Conservation (phyloP, 2,113 vertebrate species). For the Ochotona curzoniae region DNA sequence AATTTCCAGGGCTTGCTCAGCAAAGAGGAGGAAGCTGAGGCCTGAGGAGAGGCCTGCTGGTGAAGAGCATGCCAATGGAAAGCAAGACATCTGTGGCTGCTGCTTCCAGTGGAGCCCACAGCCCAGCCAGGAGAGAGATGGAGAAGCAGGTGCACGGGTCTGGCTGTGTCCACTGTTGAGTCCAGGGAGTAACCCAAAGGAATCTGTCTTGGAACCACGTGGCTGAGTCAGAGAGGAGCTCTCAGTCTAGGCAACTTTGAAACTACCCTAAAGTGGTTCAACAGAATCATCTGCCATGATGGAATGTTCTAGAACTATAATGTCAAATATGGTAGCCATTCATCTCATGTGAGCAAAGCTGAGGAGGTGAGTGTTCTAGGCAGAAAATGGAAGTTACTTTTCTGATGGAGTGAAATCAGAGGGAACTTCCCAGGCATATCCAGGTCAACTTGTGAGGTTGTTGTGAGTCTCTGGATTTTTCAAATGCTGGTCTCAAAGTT, state of each 20-base stretch:
- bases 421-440: neutral
- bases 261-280: neutral
- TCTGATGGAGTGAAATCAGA: neutral
- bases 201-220: neutral
- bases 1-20: neutral
- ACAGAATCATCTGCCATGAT: neutral
- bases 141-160: neutral
- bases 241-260: neutral
- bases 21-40: neutral
- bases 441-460: neutral
- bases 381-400: neutral
- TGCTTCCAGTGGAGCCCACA: neutral
- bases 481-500: neutral
- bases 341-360: neutral
- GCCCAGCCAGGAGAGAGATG: neutral
- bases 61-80: neutral
- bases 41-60: neutral
- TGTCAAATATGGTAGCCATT: neutral
- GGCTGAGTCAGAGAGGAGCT: neutral
- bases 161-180: neutral
- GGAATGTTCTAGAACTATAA: neutral
- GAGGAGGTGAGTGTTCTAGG: neutral
- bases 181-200: neutral
- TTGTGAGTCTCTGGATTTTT: neutral
- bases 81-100: neutral